Conservation (phyloP, 1,140 invertebrate genomes). For the Temnothorax curvispinosus region DNA sequence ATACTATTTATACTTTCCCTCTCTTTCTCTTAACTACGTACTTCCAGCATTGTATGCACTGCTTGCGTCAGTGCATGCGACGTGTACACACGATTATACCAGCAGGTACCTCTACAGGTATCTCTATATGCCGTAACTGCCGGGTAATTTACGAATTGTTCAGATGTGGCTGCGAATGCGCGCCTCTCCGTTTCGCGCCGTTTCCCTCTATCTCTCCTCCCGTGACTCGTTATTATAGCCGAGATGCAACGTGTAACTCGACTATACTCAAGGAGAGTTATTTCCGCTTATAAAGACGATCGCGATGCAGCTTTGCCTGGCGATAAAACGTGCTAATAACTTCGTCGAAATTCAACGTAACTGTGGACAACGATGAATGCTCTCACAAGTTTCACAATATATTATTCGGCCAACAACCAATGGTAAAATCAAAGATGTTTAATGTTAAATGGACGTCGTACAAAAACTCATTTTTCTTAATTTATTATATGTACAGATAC, state of each 20-base stretch:
- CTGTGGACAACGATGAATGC: background rate
- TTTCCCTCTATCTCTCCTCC: conserved; percentile 21
- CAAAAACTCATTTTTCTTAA: background rate
- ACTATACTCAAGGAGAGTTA: conserved; percentile 8
- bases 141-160: conserved; percentile 71
- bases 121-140: conserved; percentile 54
- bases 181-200: conserved; percentile 24
- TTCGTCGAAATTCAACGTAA: conserved; percentile 39
- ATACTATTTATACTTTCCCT: background rate
- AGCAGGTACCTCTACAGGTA: conserved; percentile 12
- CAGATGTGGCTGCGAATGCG: conserved; percentile 56
- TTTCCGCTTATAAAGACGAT: conserved; percentile 47
- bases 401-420: background rate
- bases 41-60: background rate
- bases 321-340: conserved; percentile 25
- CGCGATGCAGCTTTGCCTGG: background rate
- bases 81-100: conserved; percentile 25
- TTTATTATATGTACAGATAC: background rate
- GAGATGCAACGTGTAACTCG: conserved; percentile 32
- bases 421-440: background rate
- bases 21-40: background rate
- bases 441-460: background rate
- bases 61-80: background rate
- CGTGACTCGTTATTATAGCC: conserved; percentile 64
- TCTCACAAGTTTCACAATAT: background rate